A percentile compares a stretch with the other conserved stretches of the same genome.
phyloP scores from a whole-genome alignment of 2,797 vertebrate species.

The Anabas testudineus region DNA sequence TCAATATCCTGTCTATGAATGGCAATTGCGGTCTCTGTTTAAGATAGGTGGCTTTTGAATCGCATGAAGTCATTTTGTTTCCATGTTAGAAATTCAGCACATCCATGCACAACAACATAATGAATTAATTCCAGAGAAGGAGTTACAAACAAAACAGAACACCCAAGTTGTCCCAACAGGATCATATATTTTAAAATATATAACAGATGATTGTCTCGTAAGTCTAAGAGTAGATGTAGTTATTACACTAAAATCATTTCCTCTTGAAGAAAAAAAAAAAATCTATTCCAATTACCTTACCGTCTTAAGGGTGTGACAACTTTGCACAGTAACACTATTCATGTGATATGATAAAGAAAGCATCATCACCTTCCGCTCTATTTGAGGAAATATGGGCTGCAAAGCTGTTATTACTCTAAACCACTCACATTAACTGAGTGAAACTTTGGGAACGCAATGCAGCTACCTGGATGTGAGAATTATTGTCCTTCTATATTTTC shows the following conservation, averaged over 20 bases:
- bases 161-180: conserved; percentile 11
- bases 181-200: conserved; percentile 47
- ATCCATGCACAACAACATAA: background rate
- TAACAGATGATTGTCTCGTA: conserved; percentile 26
- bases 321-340: conserved; percentile 45
- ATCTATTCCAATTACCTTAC: conserved; percentile 48
- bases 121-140: conserved; percentile 1
- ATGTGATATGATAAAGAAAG: conserved; percentile 45
- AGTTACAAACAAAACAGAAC: conserved; percentile 14
- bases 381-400: conserved; percentile 51
- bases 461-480: conserved; percentile 64
- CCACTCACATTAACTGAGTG: conserved; percentile 56
- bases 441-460: conserved; percentile 65
- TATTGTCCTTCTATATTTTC: conserved; percentile 35
- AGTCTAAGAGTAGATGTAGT: conserved; percentile 27
- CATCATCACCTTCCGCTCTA: conserved; percentile 62
- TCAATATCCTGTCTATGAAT: conserved; percentile 6
- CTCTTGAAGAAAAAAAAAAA: conserved; percentile 29
- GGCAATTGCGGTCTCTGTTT: conserved; percentile 15
- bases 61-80: conserved; percentile 13
- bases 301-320: conserved; percentile 56
- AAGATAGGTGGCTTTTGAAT: background rate
- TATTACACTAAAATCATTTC: conserved; percentile 38
- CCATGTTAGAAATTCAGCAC: conserved; percentile 1
- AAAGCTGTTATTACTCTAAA: conserved; percentile 74